These are phyloP conservation scores for Tenthredo livida DNA, from an alignment of 2,888 invertebrate species.

Conservation along the genomic window DNA sequence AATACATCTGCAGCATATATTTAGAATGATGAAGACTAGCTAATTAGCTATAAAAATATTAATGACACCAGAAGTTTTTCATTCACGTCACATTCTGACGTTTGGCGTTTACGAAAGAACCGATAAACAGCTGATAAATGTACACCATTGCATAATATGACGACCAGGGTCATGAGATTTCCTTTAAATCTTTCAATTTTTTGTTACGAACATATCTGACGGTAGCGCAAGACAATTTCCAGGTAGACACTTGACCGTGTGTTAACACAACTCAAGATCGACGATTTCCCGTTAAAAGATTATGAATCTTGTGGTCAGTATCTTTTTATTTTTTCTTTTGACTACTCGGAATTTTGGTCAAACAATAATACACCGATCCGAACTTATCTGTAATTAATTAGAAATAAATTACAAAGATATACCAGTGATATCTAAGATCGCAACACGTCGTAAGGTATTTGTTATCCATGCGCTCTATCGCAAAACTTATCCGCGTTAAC, in stretches of 20 bases:
- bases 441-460: background rate
- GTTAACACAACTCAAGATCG: background rate
- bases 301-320: background rate
- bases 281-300: background rate
- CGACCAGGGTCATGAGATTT: background rate
- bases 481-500: background rate
- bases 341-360: background rate
- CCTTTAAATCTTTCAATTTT: background rate
- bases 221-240: background rate
- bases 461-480: background rate
- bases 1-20: background rate
- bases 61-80: background rate
- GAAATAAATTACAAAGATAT: background rate
- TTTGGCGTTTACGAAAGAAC: background rate
- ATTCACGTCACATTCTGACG: conserved; percentile 32
- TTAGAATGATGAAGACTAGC: background rate
- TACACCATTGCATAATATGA: background rate
- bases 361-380: background rate
- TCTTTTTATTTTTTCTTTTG: background rate
- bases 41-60: conserved; percentile 22
- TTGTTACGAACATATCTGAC: background rate
- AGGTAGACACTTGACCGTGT: background rate
- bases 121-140: background rate
- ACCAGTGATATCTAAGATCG: background rate
- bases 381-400: background rate